phyloP scores from a whole-genome alignment of 23 tunicate genomes.

The Oikopleura albicans region DNA sequence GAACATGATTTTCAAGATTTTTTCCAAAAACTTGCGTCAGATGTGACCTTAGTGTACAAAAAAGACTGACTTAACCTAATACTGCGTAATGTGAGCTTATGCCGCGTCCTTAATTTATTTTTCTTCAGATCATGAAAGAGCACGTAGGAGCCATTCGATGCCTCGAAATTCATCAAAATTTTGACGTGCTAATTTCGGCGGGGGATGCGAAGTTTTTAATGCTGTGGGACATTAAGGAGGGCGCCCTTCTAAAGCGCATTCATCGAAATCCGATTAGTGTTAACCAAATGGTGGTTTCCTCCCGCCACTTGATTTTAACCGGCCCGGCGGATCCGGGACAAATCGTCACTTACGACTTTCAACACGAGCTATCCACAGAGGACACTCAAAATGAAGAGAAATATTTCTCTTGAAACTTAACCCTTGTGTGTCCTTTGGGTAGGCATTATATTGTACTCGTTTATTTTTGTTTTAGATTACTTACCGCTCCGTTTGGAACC shows the following conservation, averaged over 20 bases:
- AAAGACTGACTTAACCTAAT: too few relatives aligned
- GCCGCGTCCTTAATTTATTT: too few relatives aligned
- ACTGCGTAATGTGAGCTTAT: too few relatives aligned
- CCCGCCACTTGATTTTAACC: neutral
- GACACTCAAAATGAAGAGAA: neutral
- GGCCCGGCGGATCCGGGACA: neutral
- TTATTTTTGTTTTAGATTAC: too few relatives aligned
- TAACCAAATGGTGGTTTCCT: neutral
- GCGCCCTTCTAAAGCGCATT: neutral
- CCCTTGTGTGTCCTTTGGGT: too few relatives aligned
- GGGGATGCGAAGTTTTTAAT: neutral
- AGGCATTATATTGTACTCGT: too few relatives aligned
- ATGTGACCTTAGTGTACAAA: too few relatives aligned
- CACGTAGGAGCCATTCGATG: conserved; percentile 11
- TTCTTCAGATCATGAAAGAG: neutral
- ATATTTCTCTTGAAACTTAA: neutral
- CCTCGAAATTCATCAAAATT: neutral
- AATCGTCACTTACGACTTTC: neutral
- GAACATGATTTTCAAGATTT: too few relatives aligned
- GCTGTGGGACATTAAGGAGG: neutral
- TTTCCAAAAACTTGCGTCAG: too few relatives aligned
- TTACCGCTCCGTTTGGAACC: too few relatives aligned
- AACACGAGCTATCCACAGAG: neutral
- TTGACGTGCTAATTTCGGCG: neutral
- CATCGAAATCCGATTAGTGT: conserved; percentile 4